Evolutionary conservation across 2,888 invertebrate species (phyloP).

Genomic region (Priocnemis perturbator): DNA sequence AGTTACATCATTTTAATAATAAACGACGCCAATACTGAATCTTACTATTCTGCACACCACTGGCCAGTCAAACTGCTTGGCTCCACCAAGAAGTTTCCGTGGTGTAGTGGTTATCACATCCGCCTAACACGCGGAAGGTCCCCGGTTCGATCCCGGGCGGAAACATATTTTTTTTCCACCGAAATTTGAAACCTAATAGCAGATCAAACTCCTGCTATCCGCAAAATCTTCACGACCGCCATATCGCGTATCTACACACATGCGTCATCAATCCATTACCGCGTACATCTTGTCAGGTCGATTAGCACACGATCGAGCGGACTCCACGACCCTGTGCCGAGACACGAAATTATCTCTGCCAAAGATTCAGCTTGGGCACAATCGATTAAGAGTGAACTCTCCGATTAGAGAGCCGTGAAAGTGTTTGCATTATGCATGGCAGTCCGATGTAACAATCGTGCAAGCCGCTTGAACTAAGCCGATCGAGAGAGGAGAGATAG

Average conservation of each 20-base stretch:
- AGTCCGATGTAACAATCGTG: conserved; percentile 48
- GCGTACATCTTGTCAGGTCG: too few species aligned
- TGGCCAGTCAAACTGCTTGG: too few species aligned
- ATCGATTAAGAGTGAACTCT: conserved; percentile 51
- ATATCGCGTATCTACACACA: too few species aligned
- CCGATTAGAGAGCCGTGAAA: conserved; percentile 45
- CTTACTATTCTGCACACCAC: too few species aligned
- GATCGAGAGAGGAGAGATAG: not conserved
- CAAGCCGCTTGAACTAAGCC: conserved; percentile 37
- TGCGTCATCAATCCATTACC: too few species aligned
- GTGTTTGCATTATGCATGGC: conserved; percentile 51
- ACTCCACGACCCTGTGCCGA: too few species aligned
- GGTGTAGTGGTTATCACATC: conserved; percentile 94
- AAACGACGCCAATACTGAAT: too few species aligned
- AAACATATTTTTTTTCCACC: conserved; percentile 78
- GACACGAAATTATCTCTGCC: not conserved
- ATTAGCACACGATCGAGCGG: too few species aligned
- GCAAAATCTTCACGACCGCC: too few species aligned
- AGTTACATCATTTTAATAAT: too few species aligned
- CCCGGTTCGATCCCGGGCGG: conserved; percentile 93
- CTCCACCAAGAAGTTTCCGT: conserved; percentile 79
- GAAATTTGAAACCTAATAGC: too few species aligned
- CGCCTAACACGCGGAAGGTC: conserved; percentile 94
- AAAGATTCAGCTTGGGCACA: conserved; percentile 25
- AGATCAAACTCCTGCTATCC: too few species aligned